Base-by-base conservation (phyloP, 2,888 invertebrate genomes). In the Chymomyza procnemis region DNA sequence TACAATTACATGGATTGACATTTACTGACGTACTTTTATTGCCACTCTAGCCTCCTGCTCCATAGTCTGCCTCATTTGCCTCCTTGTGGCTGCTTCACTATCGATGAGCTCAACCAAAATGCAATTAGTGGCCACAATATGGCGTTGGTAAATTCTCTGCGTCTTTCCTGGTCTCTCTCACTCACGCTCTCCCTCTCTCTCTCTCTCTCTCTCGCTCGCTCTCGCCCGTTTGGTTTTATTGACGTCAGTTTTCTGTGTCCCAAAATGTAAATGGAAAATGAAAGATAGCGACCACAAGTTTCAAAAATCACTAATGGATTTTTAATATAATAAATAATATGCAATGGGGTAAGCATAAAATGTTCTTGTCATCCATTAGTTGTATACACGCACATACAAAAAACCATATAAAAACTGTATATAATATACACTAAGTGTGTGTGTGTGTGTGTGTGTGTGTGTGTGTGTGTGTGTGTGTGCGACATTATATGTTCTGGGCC, bases 291-390 rank as follows among this genome's bases (percentile, higher is more conserved):
- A 84, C 81, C 87, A 81, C 87, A 86, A 81, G 85, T 73, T 81
- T 87, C 87, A 79, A 82, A 82, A 85, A 87, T 82, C 87, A 82
- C 87, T 87, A 82, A 82, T 82, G 87, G 82, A 87, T 82, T 79
- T 87, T 85, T 87, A 82, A 82, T 87, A 82, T 78, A 82, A 82
- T 87, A 87, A 87, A 85, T 84, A 86, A 79, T 85, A 74, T 85
- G 75, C 67, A 65, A 8, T 46, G 41, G 54, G 54, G 50, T 50
- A 50, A 47, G 52, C n/a, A 63, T 41, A 64, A 69, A 73, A 76
- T 69, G 69, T 76, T 73, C 76, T 73, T 84, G 79, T 78, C 80
- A 75, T 82, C 85, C 87, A 85, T 86, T 86, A 82, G 80, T 61
- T 57, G 67, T 52, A 68, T 64, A 63, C 52, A 71, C 68, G 59